These are phyloP conservation scores for Glossophaga mutica DNA, from an alignment of 2,797 vertebrate species.

Conservation along the genomic window DNA sequence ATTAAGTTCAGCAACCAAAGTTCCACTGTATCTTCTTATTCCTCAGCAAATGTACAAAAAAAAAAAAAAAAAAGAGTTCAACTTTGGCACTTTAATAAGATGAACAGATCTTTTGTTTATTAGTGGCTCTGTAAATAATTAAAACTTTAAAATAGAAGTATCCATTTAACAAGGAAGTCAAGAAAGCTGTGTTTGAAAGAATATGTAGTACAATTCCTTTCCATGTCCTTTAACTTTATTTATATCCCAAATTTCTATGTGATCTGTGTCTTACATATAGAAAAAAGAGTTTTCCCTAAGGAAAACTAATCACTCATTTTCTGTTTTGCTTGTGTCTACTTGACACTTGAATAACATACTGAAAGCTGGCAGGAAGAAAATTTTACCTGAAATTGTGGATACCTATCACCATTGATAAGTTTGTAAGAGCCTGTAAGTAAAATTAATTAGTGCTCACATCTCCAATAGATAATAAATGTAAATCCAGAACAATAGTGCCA, in stretches of 20 bases:
- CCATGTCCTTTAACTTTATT: background rate
- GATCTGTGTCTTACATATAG: background rate
- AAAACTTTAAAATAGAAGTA: background rate
- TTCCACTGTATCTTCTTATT: background rate
- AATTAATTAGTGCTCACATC: background rate
- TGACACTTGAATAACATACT: background rate
- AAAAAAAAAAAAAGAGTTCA: slow-evolving; percentile 29
- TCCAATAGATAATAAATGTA: background rate
- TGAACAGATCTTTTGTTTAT: background rate
- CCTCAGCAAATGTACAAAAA: background rate
- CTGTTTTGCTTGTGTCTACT: background rate
- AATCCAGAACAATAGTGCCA: slow-evolving; percentile 4
- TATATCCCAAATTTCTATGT: slow-evolving; percentile 10
- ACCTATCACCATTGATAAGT: background rate
- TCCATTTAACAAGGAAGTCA: background rate
- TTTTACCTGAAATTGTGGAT: background rate
- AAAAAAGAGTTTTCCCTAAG: background rate
- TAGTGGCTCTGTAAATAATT: background rate
- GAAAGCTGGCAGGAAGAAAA: slow-evolving; percentile 22
- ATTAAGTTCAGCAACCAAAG: background rate
- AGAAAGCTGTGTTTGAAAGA: background rate
- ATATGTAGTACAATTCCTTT: background rate
- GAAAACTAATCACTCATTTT: background rate
- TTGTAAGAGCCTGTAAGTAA: background rate
- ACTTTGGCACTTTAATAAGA: background rate